Conservation (phyloP, 2,888 invertebrate genomes). For the Cephus pygmeus region DNA sequence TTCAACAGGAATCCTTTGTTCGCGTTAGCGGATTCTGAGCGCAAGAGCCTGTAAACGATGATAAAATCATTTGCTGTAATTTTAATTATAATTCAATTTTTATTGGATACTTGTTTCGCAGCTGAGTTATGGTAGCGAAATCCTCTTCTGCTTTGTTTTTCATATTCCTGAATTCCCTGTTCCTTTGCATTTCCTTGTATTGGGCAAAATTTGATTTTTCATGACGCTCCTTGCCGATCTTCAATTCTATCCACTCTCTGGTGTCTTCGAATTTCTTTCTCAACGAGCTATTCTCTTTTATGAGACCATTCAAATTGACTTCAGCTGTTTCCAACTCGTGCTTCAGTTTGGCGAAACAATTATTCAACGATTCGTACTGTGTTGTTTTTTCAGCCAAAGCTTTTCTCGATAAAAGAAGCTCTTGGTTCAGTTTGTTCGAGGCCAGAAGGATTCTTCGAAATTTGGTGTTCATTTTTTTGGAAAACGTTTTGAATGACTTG, state of each 20-base stretch:
- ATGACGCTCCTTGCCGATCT: conserved; percentile 33
- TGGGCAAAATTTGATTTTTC: conserved; percentile 31
- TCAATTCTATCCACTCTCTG: conserved; percentile 36
- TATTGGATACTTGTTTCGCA: conserved; percentile 37
- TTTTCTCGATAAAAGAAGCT: conserved; percentile 28
- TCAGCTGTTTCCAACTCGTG: conserved; percentile 37
- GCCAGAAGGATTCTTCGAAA: conserved; percentile 26
- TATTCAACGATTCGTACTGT: conserved; percentile 31
- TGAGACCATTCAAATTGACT: conserved; percentile 37
- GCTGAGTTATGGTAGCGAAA: conserved; percentile 32
- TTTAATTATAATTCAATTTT: not conserved
- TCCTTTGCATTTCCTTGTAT: conserved; percentile 34
- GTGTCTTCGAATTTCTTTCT: conserved; percentile 43
- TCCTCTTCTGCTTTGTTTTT: conserved; percentile 47
- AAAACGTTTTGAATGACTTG: conserved; percentile 29
- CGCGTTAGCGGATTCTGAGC: conserved; percentile 43
- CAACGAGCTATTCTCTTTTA: conserved; percentile 37
- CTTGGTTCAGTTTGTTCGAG: conserved; percentile 32
- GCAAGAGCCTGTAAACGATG: conserved; percentile 33
- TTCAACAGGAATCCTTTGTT: conserved; percentile 45
- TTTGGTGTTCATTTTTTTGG: conserved; percentile 33
- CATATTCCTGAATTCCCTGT: conserved; percentile 37
- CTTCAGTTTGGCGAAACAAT: conserved; percentile 35
- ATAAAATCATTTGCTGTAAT: not conserved
- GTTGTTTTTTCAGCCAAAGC: conserved; percentile 30